phyloP scores from a whole-genome alignment of 1,140 invertebrate genomes.

The Lithobius niger region DNA sequence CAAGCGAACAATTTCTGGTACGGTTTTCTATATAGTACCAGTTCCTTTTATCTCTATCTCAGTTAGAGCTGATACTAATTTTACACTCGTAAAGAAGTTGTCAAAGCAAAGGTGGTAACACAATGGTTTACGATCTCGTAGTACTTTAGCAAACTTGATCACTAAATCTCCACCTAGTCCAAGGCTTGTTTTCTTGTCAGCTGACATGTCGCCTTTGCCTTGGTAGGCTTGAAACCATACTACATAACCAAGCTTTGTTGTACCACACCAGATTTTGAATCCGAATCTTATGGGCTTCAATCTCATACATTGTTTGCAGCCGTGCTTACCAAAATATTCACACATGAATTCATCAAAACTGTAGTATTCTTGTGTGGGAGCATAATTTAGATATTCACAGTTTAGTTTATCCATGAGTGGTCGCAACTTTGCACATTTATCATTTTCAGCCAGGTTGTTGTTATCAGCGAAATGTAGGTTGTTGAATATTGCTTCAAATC shows the following conservation, averaged over 20 bases:
- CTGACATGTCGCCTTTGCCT: neutral
- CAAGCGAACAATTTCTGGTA: neutral
- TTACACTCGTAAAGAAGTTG: slow-evolving; percentile 4
- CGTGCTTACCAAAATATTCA: slow-evolving; percentile 17
- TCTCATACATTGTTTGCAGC: slow-evolving; percentile 16
- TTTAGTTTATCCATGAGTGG: slow-evolving; percentile 21
- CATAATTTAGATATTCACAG: slow-evolving; percentile 18
- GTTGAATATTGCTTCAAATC: slow-evolving; percentile 19
- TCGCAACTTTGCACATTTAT: slow-evolving; percentile 26
- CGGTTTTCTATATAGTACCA: slow-evolving; percentile 1
- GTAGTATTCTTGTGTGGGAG: slow-evolving; percentile 8
- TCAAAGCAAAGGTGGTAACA: neutral
- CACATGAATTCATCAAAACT: slow-evolving; percentile 18
- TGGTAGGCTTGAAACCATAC: neutral
- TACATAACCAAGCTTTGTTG: neutral
- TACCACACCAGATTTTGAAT: slow-evolving; percentile 15
- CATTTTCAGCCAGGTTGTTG: slow-evolving; percentile 20
- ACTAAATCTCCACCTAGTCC: slow-evolving; percentile 8
- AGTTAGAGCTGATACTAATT: neutral
- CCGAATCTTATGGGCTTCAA: slow-evolving; percentile 20
- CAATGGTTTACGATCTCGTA: neutral
- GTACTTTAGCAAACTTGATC: neutral
- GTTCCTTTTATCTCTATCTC: neutral
- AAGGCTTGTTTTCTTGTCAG: neutral
- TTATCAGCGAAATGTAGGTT: slow-evolving; percentile 25